Evolutionary conservation across 2,113 vertebrate genomes (phyloP).

Genomic region (Elachura formosa): DNA sequence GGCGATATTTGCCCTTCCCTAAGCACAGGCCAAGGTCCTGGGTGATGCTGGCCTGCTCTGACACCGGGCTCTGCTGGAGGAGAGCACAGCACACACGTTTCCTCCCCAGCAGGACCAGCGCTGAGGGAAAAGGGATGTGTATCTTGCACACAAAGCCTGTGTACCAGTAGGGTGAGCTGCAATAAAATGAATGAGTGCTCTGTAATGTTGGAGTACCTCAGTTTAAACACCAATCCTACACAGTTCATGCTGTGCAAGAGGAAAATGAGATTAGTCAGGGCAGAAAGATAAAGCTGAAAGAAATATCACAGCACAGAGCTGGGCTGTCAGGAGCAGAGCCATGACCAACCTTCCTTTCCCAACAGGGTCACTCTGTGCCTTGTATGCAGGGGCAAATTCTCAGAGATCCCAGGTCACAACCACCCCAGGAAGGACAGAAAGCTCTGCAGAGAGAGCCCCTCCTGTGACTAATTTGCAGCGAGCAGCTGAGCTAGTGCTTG

Average conservation of each 20-base stretch:
- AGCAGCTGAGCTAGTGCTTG: background rate
- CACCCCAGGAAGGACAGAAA: background rate
- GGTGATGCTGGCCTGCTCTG: background rate
- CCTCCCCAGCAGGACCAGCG: background rate
- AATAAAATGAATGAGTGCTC: background rate
- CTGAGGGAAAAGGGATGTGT: background rate
- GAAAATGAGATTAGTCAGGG: background rate
- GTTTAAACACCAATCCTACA: background rate
- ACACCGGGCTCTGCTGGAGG: background rate
- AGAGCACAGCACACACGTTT: background rate
- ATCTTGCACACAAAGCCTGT: background rate
- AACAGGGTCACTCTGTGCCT: no score
- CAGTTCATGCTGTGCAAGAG: background rate
- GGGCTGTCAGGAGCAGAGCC: background rate
- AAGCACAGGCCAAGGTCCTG: background rate
- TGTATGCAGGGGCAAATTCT: background rate
- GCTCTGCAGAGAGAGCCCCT: background rate
- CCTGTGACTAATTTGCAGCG: background rate
- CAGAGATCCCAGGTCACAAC: background rate
- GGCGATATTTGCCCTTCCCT: background rate
- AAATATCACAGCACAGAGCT: background rate
- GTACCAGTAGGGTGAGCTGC: conserved; percentile 5
- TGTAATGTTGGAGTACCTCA: background rate
- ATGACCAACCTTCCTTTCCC: background rate
- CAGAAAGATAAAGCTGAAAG: background rate